Conservation (phyloP, 30 jellyfish, hydroid and myxozoan genomes). For the Chironex yamaguchii region DNA sequence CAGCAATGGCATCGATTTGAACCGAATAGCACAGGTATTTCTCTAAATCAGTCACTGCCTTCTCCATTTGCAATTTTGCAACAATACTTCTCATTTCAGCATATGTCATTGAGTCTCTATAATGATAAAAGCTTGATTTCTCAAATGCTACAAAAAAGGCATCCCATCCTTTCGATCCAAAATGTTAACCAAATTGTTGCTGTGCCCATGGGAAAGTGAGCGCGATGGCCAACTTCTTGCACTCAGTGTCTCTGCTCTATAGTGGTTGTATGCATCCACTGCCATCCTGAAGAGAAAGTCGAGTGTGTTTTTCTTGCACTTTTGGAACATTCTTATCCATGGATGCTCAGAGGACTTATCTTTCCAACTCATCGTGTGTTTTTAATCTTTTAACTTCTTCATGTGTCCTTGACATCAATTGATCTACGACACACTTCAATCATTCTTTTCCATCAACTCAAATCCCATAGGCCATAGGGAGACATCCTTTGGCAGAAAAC, state of each 20-base stretch:
- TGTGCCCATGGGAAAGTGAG: slow-evolving; percentile 48
- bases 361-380: slow-evolving; percentile 21
- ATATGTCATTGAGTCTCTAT: slow-evolving; percentile 47
- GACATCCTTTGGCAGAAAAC: slow-evolving; percentile 4
- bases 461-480: slow-evolving; percentile 66
- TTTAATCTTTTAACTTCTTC: slow-evolving; percentile 13
- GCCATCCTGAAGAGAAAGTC: slow-evolving; percentile 14
- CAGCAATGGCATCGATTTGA: slow-evolving; percentile 50
- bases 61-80: slow-evolving; percentile 25
- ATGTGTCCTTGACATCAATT: slow-evolving; percentile 37
- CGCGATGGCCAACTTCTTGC: slow-evolving; percentile 68
- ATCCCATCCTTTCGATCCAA: slow-evolving; percentile 38
- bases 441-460: slow-evolving; percentile 44
- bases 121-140: slow-evolving; percentile 32
- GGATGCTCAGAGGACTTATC: slow-evolving; percentile 36
- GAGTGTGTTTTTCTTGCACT: slow-evolving; percentile 4
- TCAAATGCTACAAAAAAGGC: slow-evolving; percentile 37
- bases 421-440: slow-evolving; percentile 59
- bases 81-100: slow-evolving; percentile 47
- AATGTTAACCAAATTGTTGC: slow-evolving; percentile 37
- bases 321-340: slow-evolving; percentile 27
- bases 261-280: slow-evolving; percentile 56
- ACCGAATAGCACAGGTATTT: slow-evolving; percentile 36
- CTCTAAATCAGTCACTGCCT: background rate
- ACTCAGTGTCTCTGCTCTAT: slow-evolving; percentile 35